Base-by-base conservation (phyloP, 2,888 invertebrate genomes). In the Scotopteryx bipunctaria region DNA sequence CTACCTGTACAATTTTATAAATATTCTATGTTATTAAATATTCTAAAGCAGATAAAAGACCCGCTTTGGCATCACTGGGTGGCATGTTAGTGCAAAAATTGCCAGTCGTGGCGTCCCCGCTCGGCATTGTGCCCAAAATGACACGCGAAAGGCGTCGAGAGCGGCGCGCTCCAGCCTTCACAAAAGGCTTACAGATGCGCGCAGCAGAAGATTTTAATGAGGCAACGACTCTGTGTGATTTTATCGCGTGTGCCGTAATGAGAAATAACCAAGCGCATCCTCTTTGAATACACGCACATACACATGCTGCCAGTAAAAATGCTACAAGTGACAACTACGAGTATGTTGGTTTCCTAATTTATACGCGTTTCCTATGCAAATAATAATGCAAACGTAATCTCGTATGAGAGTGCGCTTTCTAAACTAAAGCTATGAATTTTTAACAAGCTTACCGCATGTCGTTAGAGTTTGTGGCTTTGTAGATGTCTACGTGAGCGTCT, bases 141-240 rank as follows among this genome's bases (percentile, higher is more conserved):
- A 89, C 89, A 89, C 82, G 83, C 88, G 88, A 88, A 88, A 87
- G 84, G 86, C 86, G 84, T 81, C 76, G 82, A 86, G 86, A 83
- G 87, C 75, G 78, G 72, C 78, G 81, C 83, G 81, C 71, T 78
- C 73, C 76, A 69, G 80, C 81, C 81, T 81, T 77, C 74, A 89
- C 87, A 89, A 89, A 89, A 89, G 89, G 86, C 89, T 89, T 86
- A 86, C 87, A 86, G 87, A 87, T 85, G 86, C 89, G 88, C 80
- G 81, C 81, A 86, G 88, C 90, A 89, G 89, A 90, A 90, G 86
- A 89, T 90, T 90, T 90, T 90, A 90, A 90, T 90, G 90, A 90
- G 89, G 89, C 87, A 86, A 88, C 89, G 84, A 88, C 83, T 86
- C 86, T 87, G 85, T 87, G 86, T 86, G 88, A 89, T 89, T 90